Evolutionary conservation across 2,797 vertebrate genomes (phyloP).

Genomic region (Caiman crocodilus): DNA sequence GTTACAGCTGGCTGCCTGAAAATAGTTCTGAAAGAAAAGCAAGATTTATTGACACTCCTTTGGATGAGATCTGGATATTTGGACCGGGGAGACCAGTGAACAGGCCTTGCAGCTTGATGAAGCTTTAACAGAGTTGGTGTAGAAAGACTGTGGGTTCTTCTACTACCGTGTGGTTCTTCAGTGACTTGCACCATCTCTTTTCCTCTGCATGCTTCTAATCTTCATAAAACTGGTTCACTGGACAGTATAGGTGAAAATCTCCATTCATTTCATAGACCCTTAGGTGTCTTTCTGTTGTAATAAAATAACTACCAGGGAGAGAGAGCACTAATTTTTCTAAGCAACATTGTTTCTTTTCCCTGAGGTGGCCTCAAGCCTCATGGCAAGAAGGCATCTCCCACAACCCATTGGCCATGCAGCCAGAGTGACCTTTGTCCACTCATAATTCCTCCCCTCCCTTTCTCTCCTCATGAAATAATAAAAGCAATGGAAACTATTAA

Average conservation of each 20-base stretch:
- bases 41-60: neutral
- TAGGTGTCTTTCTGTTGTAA: neutral
- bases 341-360: neutral
- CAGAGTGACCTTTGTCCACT: too few relatives aligned
- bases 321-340: neutral
- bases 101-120: neutral
- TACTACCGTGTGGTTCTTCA: neutral
- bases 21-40: neutral
- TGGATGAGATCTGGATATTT: neutral
- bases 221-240: neutral
- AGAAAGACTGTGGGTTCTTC: neutral
- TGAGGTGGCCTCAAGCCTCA: too few relatives aligned
- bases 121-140: neutral
- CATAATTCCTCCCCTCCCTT: too few relatives aligned
- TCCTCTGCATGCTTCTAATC: too few relatives aligned
- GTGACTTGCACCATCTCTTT: neutral
- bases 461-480: too few relatives aligned
- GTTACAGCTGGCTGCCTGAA: neutral
- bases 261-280: neutral
- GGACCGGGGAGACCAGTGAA: neutral
- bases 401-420: neutral
- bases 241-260: neutral
- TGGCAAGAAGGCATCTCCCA: neutral
- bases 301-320: neutral
- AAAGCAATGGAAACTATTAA: accelerated